A percentile compares a stretch with the other conserved stretches of the same genome.
Conservation (phyloP, 1,140 invertebrate species). For the Venturia canescens region DNA sequence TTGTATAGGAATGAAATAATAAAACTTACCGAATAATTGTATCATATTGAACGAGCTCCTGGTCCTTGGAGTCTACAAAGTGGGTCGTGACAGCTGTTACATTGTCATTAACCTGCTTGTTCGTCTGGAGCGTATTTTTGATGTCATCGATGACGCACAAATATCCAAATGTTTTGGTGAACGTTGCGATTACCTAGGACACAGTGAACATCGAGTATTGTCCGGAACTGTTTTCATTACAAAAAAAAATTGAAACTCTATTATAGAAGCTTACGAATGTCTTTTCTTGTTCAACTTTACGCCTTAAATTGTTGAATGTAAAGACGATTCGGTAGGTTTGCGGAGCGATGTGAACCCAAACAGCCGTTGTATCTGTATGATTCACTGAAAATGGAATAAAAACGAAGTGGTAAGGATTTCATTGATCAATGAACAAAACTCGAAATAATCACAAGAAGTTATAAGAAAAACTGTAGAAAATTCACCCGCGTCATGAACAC, state of each 20-base stretch:
- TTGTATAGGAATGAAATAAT: neutral
- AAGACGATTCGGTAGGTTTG: constrained; percentile 76
- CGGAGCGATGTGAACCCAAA: constrained; percentile 77
- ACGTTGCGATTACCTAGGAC: constrained; percentile 71
- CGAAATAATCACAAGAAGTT: too few species aligned
- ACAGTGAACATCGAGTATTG: neutral
- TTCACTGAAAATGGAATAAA: constrained; percentile 58
- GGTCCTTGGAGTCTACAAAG: constrained; percentile 72
- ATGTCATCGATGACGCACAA: constrained; percentile 78
- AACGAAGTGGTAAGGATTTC: too few species aligned
- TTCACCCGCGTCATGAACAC: constrained; percentile 75
- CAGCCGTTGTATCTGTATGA: constrained; percentile 69
- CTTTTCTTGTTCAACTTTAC: constrained; percentile 68
- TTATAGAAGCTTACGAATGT: constrained; percentile 73
- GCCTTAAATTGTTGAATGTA: constrained; percentile 75
- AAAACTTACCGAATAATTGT: constrained; percentile 72
- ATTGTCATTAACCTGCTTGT: constrained; percentile 64
- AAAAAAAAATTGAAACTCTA: neutral
- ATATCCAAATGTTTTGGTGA: constrained; percentile 72
- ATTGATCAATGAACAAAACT: too few species aligned
- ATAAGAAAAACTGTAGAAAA: constrained; percentile 6
- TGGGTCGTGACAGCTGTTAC: constrained; percentile 74
- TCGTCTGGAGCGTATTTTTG: constrained; percentile 63
- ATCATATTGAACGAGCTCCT: constrained; percentile 71
- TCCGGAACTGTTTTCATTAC: neutral